Evolutionary conservation across 2,888 invertebrate species (phyloP).

Genomic region (Lumbricus terrestris): DNA sequence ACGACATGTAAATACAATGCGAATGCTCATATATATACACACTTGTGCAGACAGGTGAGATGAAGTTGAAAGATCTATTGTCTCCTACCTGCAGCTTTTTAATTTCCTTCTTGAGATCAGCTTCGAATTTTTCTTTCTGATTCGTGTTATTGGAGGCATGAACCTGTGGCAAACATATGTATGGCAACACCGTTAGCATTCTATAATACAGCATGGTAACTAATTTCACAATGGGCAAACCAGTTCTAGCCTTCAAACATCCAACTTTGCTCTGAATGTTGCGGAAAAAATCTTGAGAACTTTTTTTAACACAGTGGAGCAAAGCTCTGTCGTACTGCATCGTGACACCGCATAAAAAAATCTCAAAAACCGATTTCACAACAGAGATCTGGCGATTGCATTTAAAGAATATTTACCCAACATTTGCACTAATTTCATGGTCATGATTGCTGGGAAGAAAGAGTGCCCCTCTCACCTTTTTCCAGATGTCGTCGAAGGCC

Average conservation of each 20-base stretch:
- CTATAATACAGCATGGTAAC: neutral
- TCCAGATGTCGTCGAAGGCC: constrained; percentile 99
- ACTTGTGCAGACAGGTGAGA: no score
- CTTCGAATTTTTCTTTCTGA: constrained; percentile 99
- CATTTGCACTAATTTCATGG: no score
- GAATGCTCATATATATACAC: no score
- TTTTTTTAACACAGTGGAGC: no score
- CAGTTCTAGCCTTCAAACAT: no score
- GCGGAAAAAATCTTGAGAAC: no score
- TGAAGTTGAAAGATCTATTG: neutral
- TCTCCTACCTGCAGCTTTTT: constrained; percentile 84
- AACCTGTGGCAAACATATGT: constrained; percentile 63
- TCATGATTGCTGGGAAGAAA: neutral
- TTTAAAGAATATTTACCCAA: neutral
- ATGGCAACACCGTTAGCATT: neutral
- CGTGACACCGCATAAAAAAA: neutral
- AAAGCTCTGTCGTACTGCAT: no score
- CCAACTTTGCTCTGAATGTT: no score
- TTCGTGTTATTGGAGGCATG: constrained; percentile 98
- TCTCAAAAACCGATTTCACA: no score
- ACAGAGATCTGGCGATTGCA: no score
- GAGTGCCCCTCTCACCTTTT: constrained; percentile 69
- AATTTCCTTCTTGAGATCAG: constrained; percentile 99
- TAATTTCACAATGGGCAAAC: no score
- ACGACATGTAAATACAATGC: no score